Base-by-base conservation (phyloP, 2,888 invertebrate genomes). In the Panzeria rudis region DNA sequence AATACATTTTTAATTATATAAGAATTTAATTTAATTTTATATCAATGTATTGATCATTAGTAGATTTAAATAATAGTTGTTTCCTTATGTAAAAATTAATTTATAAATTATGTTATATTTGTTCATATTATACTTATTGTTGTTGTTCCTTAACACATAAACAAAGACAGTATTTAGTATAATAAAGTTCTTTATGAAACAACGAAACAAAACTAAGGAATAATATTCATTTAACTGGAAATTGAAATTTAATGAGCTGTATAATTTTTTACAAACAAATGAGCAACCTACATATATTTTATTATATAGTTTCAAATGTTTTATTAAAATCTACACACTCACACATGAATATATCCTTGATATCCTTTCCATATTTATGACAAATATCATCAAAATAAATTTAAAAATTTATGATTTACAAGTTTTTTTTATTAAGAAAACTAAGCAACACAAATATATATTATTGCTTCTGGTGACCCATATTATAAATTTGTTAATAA, bases 211-310 rank as follows among this genome's bases (percentile, higher is more conserved):
- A 44, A 61, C 69, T 59, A 47, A 73, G 56, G 78, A 62, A 83
- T 72, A 83, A 83, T 84, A 86, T 79, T 73, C 89, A 89, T 73
- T 89, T 87, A 89, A 88, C 88, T 89, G 89, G 88, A 91, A 91
- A 89, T 52, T 71, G 86, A 88, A 89, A 90, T 89, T 90, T 89
- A 90, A 90, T 90, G 91, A 91, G 91, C 89, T 90, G 89, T 88
- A 91, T 90, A 90, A 91, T 91, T 90, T 56, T 89, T 88, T 61
- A 84, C 80, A 87, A 86, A 84, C 78, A 86, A 85, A 86, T 84
- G 80, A 81, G 61, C 80, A 85, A 78, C 86, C 82, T 71, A 78
- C 56, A 90, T 88, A 90, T 73, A 73, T 78, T 71, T 11, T 41
- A 61, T 77, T 35, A 77, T 32, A 54, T 15, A 41, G 66, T 64